Base-by-base conservation (phyloP, 2,797 vertebrate species). In the Sphaeramia orbicularis region DNA sequence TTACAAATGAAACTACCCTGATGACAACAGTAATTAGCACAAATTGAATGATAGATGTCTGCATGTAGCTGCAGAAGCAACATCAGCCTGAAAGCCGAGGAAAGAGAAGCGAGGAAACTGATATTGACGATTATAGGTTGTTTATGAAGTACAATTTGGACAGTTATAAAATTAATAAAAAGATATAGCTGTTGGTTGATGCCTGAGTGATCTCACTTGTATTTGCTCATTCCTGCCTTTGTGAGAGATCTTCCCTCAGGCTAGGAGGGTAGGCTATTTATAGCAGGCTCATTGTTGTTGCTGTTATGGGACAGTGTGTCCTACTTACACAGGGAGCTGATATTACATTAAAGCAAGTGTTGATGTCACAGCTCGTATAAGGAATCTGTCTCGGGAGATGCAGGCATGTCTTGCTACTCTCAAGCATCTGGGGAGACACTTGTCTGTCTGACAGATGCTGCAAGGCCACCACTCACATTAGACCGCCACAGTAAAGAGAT, bases 221-320 rank as follows among this genome's bases (percentile, higher is more conserved):
- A 74, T 90, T 91, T 86, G 75, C 78, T 89, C 83, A 83, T 71
- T 84, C 72, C 80, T 85, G 89, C 70, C 74, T 90, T 88, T 85
- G 86, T 85, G 85, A 79, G 85, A 89, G 83, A 89, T 91, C 85
- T 89, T 88, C 88, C 87, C 85, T 89, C 82, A 59, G 84, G 92
- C 89, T 87, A 85, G 80, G 84, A 91, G 86, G 85, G 83, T 79
- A 88, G 89, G 89, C 92, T 93, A 93, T 93, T 93, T 93, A 90
- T 93, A 93, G 90, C 84, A 78, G 86, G 85, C 86, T 91, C 89
- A 91, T 92, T 93, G 92, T 92, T 91, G 89, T 87, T 86, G 86
- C 88, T 86, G 88, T 90, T 90, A 86, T 76, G 91, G 91, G 90
- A 91, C 90, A 89, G 86, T 80, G 86, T 91, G 92, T 90, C 92